Percentiles rank a stretch among this genome's conserved stretches.
Conservation (phyloP, 2,888 invertebrate species). For the Macrophya alboannulata region DNA sequence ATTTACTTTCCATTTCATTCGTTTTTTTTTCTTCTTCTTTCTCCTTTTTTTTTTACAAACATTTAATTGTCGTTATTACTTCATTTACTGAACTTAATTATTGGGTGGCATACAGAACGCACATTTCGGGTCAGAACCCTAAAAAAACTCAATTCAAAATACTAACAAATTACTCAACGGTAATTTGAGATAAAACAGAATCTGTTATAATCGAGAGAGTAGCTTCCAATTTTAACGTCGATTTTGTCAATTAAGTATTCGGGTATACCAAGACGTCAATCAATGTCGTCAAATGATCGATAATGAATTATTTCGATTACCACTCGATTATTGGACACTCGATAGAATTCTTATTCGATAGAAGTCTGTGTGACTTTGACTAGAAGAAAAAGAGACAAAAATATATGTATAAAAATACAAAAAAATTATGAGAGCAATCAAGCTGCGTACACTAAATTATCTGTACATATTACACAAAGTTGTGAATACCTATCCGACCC, state of each 20-base stretch:
- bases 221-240: not conserved
- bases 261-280: not conserved
- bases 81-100: not conserved
- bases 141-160: not conserved
- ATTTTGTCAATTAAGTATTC: not conserved
- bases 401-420: not conserved
- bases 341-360: not conserved
- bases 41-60: not conserved
- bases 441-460: not conserved
- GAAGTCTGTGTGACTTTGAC: not conserved
- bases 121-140: no score
- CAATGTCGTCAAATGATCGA: not conserved
- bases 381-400: not conserved
- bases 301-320: not conserved
- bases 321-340: not conserved
- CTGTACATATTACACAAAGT: not conserved
- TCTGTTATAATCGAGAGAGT: not conserved
- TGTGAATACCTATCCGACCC: not conserved
- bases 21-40: not conserved
- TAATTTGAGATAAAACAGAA: not conserved
- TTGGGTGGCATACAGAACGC: not conserved
- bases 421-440: constrained; percentile 13
- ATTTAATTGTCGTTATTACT: not conserved
- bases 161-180: not conserved
- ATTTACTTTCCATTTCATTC: not conserved